Evolutionary conservation across 2,797 vertebrate species (phyloP).

Genomic region (Semaprochilodus insignis): DNA sequence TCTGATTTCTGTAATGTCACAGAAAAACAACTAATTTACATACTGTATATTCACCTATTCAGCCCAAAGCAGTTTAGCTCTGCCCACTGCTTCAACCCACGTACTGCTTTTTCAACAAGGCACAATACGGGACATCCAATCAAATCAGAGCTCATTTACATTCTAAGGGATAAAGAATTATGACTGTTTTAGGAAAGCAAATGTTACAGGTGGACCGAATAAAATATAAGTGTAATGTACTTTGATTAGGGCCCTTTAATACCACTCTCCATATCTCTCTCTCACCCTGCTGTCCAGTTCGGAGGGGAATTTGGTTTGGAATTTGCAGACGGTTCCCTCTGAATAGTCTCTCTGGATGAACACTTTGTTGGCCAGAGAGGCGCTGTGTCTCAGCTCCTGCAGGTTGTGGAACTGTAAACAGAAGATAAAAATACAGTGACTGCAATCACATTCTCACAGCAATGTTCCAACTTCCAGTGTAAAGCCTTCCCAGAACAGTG

Average conservation of each 20-base stretch:
- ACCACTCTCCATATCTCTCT: neutral
- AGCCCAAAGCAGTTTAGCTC: too few species aligned
- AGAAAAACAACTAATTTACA: neutral
- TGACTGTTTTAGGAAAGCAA: too few species aligned
- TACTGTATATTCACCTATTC: too few species aligned
- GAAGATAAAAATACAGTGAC: neutral
- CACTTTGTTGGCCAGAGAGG: slow-evolving; percentile 93
- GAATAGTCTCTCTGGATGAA: slow-evolving; percentile 97
- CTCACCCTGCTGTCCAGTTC: slow-evolving; percentile 95
- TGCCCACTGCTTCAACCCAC: too few species aligned
- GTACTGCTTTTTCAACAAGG: too few species aligned
- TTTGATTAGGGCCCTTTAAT: too few species aligned
- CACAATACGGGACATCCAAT: too few species aligned
- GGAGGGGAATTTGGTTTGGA: slow-evolving; percentile 95
- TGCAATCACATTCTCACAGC: neutral
- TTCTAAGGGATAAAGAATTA: too few species aligned
- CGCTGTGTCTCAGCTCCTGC: slow-evolving; percentile 91
- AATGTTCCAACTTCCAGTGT: neutral
- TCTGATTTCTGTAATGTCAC: too few species aligned
- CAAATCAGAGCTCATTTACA: too few species aligned
- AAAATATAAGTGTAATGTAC: too few species aligned
- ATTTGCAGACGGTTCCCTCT: slow-evolving; percentile 93
- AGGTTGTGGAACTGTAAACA: slow-evolving; percentile 80
- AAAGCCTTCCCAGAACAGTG: too few species aligned
- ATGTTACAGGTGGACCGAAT: neutral